phyloP scores from a whole-genome alignment of 2,888 invertebrate genomes.

The Syrista parreyssii region DNA sequence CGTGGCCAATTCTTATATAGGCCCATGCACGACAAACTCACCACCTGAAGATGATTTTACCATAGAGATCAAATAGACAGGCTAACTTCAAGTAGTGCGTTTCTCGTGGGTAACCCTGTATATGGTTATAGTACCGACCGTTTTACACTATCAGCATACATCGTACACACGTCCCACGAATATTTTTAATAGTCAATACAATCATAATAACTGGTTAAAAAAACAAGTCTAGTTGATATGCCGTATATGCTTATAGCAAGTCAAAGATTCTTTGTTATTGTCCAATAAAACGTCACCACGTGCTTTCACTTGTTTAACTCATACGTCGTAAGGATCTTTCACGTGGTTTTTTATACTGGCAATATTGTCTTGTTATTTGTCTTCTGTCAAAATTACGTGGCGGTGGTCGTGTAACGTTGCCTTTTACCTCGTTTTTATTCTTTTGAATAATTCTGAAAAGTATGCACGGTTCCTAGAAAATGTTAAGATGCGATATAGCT shows the following conservation, averaged over 20 bases:
- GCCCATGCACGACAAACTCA: too few relatives aligned
- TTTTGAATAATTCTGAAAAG: not conserved
- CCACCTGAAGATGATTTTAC: too few relatives aligned
- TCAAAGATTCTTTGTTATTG: not conserved
- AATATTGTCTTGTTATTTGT: not conserved
- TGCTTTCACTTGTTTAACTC: not conserved
- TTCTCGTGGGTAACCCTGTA: too few relatives aligned
- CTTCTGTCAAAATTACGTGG: not conserved
- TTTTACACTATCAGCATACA: not conserved
- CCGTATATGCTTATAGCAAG: not conserved
- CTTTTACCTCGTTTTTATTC: not conserved
- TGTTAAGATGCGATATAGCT: constrained; percentile 17
- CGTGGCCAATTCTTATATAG: not conserved
- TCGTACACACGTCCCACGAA: not conserved
- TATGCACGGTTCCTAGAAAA: not conserved
- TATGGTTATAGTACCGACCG: not conserved
- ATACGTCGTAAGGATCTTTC: not conserved
- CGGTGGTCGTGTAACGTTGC: not conserved
- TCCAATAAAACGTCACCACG: not conserved
- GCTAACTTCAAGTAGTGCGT: too few relatives aligned
- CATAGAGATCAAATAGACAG: too few relatives aligned
- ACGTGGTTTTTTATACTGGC: not conserved
- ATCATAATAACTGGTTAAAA: not conserved
- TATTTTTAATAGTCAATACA: not conserved
- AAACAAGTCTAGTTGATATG: too few relatives aligned